Conservation (phyloP, 2,888 invertebrate species). For the Noctua pronuba region DNA sequence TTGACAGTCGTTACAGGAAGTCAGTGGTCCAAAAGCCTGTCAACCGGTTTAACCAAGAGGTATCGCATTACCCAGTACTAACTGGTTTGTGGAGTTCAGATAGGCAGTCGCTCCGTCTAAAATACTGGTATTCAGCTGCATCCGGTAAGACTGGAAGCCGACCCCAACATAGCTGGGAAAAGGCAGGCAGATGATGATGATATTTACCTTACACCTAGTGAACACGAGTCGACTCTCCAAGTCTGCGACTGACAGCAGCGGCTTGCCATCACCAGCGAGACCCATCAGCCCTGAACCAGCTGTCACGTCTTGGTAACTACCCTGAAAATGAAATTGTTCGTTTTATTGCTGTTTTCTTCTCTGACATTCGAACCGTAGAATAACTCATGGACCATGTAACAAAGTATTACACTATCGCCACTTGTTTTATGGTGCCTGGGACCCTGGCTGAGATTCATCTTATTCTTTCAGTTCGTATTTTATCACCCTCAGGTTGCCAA, state of each 20-base stretch:
- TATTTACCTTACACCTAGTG: slow-evolving; percentile 95
- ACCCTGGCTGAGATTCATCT: no score
- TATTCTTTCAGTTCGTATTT: neutral
- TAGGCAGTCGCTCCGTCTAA: no score
- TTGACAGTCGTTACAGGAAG: no score
- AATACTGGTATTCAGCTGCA: no score
- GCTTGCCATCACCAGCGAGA: slow-evolving; percentile 95
- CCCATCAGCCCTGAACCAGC: slow-evolving; percentile 96
- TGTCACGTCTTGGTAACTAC: slow-evolving; percentile 95
- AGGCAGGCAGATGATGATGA: neutral
- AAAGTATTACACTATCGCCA: neutral
- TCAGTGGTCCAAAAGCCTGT: no score
- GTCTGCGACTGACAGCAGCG: slow-evolving; percentile 95
- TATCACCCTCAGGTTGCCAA: neutral
- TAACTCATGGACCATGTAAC: neutral
- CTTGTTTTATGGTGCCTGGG: neutral
- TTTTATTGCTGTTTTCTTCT: neutral
- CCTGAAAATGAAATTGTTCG: slow-evolving; percentile 80
- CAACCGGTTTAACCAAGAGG: no score
- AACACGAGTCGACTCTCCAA: slow-evolving; percentile 96
- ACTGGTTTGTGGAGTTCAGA: no score
- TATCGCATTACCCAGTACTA: no score
- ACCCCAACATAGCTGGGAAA: no score
- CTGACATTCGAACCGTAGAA: neutral
- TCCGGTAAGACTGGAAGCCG: no score